Conservation (phyloP, 2,888 invertebrate genomes). For the Cyclophora albipunctata region DNA sequence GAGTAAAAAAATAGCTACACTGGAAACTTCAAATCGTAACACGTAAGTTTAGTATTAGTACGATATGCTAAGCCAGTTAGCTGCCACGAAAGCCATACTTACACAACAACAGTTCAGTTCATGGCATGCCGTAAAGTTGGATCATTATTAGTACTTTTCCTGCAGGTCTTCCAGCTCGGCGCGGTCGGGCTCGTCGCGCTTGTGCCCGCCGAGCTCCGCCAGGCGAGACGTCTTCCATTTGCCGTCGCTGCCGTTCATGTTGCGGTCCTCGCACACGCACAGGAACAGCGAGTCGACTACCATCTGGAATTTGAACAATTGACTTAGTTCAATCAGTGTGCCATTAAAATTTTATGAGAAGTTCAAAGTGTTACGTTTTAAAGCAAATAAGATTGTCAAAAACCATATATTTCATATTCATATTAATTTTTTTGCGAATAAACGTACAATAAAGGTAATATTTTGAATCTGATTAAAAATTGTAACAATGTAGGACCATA, state of each 20-base stretch:
- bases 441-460: too few species aligned
- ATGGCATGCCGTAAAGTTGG: constrained; percentile 10
- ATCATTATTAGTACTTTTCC: constrained; percentile 49
- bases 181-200: constrained; percentile 29
- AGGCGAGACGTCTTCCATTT: constrained; percentile 76
- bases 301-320: constrained; percentile 76
- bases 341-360: neutral
- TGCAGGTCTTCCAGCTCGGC: constrained; percentile 51
- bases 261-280: constrained; percentile 95
- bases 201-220: constrained; percentile 72
- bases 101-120: too few species aligned
- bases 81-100: too few species aligned
- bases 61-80: too few species aligned
- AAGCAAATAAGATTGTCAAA: too few species aligned
- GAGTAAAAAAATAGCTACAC: too few species aligned
- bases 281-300: constrained; percentile 94
- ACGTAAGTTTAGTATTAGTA: too few species aligned
- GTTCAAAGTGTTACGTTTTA: neutral
- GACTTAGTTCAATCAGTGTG: neutral
- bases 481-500: too few species aligned
- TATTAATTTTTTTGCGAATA: too few species aligned
- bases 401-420: too few species aligned
- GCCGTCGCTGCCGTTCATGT: constrained; percentile 84
- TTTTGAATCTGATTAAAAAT: too few species aligned
- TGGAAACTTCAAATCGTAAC: neutral